These are phyloP conservation scores for Cassiopea andromeda DNA, from an alignment of 30 jellyfish, hydroid and myxozoan species.

Conservation along the genomic window DNA sequence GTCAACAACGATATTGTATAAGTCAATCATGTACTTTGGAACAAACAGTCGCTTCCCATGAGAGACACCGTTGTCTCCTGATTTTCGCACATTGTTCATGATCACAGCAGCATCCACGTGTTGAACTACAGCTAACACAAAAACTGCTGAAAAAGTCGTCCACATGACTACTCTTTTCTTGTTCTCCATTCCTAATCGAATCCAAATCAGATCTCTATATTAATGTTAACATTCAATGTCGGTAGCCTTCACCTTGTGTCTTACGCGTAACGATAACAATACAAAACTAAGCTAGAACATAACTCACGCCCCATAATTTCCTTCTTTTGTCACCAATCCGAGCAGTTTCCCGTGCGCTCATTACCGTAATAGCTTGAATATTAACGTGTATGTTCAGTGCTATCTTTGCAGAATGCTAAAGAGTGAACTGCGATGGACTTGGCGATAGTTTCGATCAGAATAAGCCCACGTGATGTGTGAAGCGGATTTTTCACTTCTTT, in stretches of 20 bases:
- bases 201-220: background rate
- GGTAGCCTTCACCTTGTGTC: slow-evolving; percentile 1
- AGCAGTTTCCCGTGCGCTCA: slow-evolving; percentile 43
- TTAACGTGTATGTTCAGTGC: slow-evolving; percentile 26
- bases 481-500: slow-evolving; percentile 24
- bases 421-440: background rate
- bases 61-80: background rate
- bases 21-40: slow-evolving; percentile 71
- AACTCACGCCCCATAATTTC: slow-evolving; percentile 78
- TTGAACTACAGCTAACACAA: background rate
- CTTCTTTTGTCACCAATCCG: slow-evolving; percentile 41
- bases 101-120: background rate
- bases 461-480: slow-evolving; percentile 30
- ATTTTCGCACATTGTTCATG: background rate
- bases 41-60: slow-evolving; percentile 21
- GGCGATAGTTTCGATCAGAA: slow-evolving; percentile 5
- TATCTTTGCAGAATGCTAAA: background rate
- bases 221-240: background rate
- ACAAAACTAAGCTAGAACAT: slow-evolving; percentile 4
- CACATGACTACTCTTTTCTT: background rate
- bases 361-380: slow-evolving; percentile 25
- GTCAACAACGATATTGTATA: slow-evolving; percentile 41
- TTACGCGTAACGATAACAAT: slow-evolving; percentile 32
- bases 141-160: background rate
- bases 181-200: background rate